Evolutionary conservation across 2,113 vertebrate genomes (phyloP), one percentile per base, ranked within the genome.

Genomic region (Acanthochromis polyacanthus): DNA sequence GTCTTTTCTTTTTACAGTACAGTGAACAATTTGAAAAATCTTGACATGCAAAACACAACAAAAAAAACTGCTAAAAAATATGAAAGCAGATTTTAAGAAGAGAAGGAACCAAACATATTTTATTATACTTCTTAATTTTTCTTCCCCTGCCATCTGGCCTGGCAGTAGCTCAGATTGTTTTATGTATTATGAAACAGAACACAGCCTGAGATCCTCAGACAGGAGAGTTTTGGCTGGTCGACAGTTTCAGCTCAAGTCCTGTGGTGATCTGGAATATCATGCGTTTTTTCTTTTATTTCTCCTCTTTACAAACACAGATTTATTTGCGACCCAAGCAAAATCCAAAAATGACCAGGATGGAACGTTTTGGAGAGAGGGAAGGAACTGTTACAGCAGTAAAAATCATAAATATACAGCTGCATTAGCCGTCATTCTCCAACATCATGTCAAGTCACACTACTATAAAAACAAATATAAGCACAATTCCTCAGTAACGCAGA

Each of bases 111-210:
- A 6, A 66, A 48, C n/a, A 20, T 75, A 28, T 76, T 72, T 79
- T 17, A 20, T 40, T 43, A 57, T 22, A 52, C 32, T 10, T 4
- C 22, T 4, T 30, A 16, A 50, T 46, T 56, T 67, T 72, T 55
- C 61, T 52, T 63, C 59, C 53, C 59, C 58, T 36, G 28, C 70
- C 75, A 72, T 84, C 63, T 81, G 71, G 32, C 57, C 65, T 87
- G 79, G 82, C 48, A 4, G 48, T 43, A 53, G 25, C 61, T 86
- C 73, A 53, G 23, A 73, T 23, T 63, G 75, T 74, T 69, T 84
- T 50, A 82, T 79, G 67, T 80, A 76, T 86, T 76, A 79, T 80
- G 71, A 84, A 79, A 69, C 64, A 43, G 52, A 75, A 67, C 28
- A 71, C 64, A 75, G 67, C 57, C 69, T 46, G 66, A 77, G 57